Percentiles rank a stretch among this genome's conserved stretches.
Conservation (phyloP, 1,140 invertebrate species). For the Drosophila punjabiensis region DNA sequence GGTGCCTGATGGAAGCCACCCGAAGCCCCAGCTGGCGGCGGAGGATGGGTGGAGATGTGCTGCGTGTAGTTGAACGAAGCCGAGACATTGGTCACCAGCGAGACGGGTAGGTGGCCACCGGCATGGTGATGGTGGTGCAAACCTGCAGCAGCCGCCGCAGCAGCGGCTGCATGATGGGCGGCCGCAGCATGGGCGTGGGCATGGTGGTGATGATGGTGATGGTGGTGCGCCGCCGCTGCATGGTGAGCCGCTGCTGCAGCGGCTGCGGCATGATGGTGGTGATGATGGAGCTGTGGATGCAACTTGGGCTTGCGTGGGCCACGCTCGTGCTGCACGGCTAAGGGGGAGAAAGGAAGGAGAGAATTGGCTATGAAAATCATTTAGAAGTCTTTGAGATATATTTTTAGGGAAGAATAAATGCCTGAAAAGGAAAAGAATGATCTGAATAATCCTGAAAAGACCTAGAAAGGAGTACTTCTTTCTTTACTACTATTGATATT, state of each 20-base stretch:
- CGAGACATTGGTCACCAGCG: slow-evolving; percentile 82
- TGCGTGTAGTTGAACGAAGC: slow-evolving; percentile 84
- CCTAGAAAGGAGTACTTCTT: too few relatives aligned
- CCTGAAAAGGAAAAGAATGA: not conserved
- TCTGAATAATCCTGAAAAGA: too few relatives aligned
- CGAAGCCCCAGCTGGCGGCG: slow-evolving; percentile 31
- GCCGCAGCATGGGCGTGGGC: slow-evolving; percentile 73
- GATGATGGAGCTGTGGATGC: slow-evolving; percentile 85
- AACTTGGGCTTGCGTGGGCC: slow-evolving; percentile 96
- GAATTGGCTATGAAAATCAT: slow-evolving; percentile 14
- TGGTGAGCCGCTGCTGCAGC: slow-evolving; percentile 74
- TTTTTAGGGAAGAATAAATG: not conserved
- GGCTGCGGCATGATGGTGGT: slow-evolving; percentile 68
- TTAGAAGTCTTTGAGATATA: slow-evolving; percentile 1
- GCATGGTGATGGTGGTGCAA: slow-evolving; percentile 71
- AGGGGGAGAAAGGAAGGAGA: not conserved
- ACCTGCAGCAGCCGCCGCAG: slow-evolving; percentile 67
- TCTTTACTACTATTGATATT: not conserved
- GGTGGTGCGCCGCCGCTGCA: slow-evolving; percentile 64
- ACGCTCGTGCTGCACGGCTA: slow-evolving; percentile 98
- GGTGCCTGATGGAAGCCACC: slow-evolving; percentile 58
- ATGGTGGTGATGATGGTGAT: slow-evolving; percentile 73
- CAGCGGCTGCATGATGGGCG: slow-evolving; percentile 71
- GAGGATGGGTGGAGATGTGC: slow-evolving; percentile 82
- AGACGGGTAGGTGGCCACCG: slow-evolving; percentile 70